Conservation (phyloP, 2,113 vertebrate genomes). For the Gopherus evgoodei region DNA sequence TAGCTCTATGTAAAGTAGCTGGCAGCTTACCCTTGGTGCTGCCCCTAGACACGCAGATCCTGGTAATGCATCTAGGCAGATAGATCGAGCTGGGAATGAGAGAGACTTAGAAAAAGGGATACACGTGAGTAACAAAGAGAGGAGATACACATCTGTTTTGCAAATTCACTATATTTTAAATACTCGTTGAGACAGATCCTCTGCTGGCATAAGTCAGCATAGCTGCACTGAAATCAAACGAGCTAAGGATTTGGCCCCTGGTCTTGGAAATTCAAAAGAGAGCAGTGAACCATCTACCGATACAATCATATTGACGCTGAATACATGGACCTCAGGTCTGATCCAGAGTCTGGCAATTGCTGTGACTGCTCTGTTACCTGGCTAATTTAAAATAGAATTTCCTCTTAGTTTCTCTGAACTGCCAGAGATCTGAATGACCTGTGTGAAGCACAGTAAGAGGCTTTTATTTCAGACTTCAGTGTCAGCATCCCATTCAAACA, state of each 20-base stretch:
- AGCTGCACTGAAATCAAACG: background rate
- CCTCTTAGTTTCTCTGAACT: background rate
- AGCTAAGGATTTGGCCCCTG: background rate
- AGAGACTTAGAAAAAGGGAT: background rate
- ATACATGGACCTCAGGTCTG: background rate
- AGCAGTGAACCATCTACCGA: background rate
- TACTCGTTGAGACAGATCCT: background rate
- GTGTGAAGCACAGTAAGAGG: background rate
- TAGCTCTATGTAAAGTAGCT: background rate
- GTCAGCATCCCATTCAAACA: background rate
- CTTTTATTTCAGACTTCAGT: background rate
- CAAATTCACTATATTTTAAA: background rate
- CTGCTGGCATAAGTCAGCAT: background rate
- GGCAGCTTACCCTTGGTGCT: background rate
- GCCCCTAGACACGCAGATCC: background rate
- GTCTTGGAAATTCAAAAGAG: background rate
- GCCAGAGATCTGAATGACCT: background rate
- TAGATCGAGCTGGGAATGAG: background rate
- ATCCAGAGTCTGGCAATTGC: background rate
- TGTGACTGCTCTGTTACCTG: background rate
- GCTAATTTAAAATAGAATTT: background rate
- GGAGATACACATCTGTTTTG: background rate
- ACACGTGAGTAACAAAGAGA: background rate
- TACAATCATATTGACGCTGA: background rate
- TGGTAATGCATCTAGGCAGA: background rate